Percentiles rank a stretch among this genome's conserved stretches.
These are phyloP conservation scores for Trachurus trachurus DNA, from an alignment of 2,797 vertebrate genomes.

Conservation along the genomic window DNA sequence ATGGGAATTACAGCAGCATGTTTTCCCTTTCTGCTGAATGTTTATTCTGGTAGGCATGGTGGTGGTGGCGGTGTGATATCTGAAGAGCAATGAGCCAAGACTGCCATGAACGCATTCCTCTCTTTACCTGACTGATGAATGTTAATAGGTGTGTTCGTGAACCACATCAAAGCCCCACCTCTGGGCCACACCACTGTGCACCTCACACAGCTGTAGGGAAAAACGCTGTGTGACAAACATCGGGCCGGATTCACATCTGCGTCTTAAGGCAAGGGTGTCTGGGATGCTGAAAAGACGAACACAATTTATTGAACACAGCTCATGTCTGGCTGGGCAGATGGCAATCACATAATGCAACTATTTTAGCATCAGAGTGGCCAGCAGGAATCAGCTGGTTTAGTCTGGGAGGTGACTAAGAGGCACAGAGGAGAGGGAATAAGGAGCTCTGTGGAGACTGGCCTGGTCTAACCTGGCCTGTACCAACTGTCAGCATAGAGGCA, in stretches of 20 bases:
- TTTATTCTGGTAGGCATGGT: constrained; percentile 72
- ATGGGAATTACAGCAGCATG: constrained; percentile 64
- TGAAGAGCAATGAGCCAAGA: constrained; percentile 71
- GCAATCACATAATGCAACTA: constrained; percentile 80
- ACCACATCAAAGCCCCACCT: constrained; percentile 29
- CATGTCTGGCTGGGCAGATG: constrained; percentile 86
- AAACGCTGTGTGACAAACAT: constrained; percentile 61
- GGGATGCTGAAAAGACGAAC: constrained; percentile 63
- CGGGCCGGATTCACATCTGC: constrained; percentile 69
- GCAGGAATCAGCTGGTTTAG: constrained; percentile 77
- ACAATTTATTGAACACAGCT: constrained; percentile 80
- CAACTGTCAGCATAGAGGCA: constrained; percentile 58
- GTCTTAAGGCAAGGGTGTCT: constrained; percentile 67
- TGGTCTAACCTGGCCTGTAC: constrained; percentile 58
- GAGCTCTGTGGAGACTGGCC: constrained; percentile 52
- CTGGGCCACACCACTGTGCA: constrained; percentile 18
- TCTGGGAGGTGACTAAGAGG: constrained; percentile 69
- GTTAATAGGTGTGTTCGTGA: constrained; percentile 43
- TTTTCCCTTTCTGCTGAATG: constrained; percentile 62
- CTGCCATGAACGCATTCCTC: constrained; percentile 65
- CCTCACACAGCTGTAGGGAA: constrained; percentile 38
- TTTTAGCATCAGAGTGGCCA: constrained; percentile 72
- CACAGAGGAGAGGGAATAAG: constrained; percentile 48
- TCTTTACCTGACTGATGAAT: constrained; percentile 66
- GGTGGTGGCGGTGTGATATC: constrained; percentile 66